Evolutionary conservation across 2,113 vertebrate species (phyloP).

Genomic region (Gallinago jamesoni): DNA sequence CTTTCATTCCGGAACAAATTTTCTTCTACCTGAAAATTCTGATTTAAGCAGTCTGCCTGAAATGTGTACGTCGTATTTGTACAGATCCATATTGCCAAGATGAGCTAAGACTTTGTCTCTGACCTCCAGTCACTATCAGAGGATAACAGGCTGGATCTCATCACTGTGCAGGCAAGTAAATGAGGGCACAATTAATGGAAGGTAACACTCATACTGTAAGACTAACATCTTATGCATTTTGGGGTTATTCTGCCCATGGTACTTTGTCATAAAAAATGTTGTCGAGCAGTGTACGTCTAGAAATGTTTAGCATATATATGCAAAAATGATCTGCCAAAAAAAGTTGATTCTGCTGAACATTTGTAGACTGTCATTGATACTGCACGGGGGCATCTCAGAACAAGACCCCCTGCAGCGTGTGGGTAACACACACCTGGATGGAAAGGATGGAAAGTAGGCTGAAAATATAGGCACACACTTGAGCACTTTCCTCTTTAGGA

Average conservation of each 20-base stretch:
- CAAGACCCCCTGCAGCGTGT: neutral
- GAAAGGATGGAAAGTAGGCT: neutral
- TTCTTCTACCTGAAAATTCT: neutral
- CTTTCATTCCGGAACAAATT: neutral
- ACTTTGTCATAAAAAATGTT: neutral
- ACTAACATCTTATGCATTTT: neutral
- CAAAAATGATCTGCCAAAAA: neutral
- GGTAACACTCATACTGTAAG: neutral
- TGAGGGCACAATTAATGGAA: neutral
- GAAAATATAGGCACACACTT: neutral
- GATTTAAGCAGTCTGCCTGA: neutral
- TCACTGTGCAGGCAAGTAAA: neutral
- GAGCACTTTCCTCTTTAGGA: neutral
- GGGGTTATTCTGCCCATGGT: neutral
- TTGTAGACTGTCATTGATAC: accelerated
- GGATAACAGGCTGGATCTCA: neutral
- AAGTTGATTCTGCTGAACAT: neutral
- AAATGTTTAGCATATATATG: neutral
- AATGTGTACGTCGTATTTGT: neutral
- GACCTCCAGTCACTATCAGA: neutral
- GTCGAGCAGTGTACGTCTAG: neutral
- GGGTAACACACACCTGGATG: neutral
- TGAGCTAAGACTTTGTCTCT: neutral
- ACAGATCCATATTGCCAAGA: neutral
- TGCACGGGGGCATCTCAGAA: neutral